phyloP scores from a whole-genome alignment of 2,888 invertebrate genomes.

The Clusia tigrina region DNA sequence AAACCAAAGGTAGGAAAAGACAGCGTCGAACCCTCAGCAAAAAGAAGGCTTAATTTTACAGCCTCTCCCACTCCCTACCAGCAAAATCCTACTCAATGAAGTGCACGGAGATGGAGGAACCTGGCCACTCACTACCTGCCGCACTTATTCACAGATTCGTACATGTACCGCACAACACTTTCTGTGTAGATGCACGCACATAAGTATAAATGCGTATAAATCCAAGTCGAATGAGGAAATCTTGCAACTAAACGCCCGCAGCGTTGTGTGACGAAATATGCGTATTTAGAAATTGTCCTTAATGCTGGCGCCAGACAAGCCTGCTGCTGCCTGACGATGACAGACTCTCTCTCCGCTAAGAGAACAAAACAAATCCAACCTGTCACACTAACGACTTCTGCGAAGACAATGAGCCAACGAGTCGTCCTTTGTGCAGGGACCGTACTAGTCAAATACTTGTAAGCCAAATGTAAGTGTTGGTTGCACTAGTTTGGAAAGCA shows the following conservation, averaged over 20 bases:
- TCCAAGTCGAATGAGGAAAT: conserved; percentile 30
- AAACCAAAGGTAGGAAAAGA: too few species aligned
- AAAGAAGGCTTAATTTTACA: too few species aligned
- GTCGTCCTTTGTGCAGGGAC: neutral
- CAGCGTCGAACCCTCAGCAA: too few species aligned
- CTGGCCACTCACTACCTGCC: neutral
- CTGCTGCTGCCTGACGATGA: conserved; percentile 57
- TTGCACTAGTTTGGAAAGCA: conserved; percentile 49
- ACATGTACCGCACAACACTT: too few species aligned
- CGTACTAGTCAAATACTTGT: conserved; percentile 19
- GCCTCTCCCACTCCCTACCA: too few species aligned
- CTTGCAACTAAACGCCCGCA: conserved; percentile 54
- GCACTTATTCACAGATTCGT: too few species aligned
- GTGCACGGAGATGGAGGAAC: neutral
- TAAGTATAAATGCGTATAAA: too few species aligned
- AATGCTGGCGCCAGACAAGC: conserved; percentile 65
- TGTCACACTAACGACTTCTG: conserved; percentile 63
- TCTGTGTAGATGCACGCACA: too few species aligned
- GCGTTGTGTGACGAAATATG: conserved; percentile 60
- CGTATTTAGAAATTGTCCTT: conserved; percentile 56
- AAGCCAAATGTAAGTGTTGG: conserved; percentile 59
- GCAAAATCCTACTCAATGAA: neutral
- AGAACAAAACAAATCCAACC: conserved; percentile 54
- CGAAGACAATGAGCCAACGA: conserved; percentile 50
- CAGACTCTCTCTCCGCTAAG: conserved; percentile 50